Conservation (phyloP, 2,797 vertebrate genomes). For the Lacerta bilineata region DNA sequence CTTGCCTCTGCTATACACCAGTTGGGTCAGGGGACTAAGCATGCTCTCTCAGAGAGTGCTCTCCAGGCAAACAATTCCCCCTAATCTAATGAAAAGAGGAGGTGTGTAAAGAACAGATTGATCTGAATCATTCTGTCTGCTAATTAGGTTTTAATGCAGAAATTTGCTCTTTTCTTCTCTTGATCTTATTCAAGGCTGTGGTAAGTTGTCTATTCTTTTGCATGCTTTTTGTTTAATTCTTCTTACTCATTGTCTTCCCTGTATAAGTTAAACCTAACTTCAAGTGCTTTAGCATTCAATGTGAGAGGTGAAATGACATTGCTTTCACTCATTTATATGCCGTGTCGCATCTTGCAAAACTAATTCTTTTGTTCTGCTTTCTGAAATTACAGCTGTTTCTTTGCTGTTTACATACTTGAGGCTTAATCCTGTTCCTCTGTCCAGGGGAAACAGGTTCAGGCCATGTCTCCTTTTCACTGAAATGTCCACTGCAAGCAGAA, state of each 20-base stretch:
- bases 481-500: constrained; percentile 19
- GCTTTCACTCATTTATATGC: constrained; percentile 55
- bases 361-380: constrained; percentile 71
- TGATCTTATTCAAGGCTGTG: constrained; percentile 92
- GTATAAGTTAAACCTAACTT: constrained; percentile 74
- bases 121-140: constrained; percentile 66
- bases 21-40: constrained; percentile 44
- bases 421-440: constrained; percentile 47
- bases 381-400: constrained; percentile 63
- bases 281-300: constrained; percentile 35
- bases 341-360: constrained; percentile 67
- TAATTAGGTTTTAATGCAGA: constrained; percentile 85
- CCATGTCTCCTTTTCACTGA: constrained; percentile 27
- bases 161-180: constrained; percentile 91
- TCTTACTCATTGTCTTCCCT: constrained; percentile 71
- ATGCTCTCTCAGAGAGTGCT: constrained; percentile 59
- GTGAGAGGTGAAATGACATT: constrained; percentile 60
- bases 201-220: constrained; percentile 89
- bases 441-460: constrained; percentile 42
- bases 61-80: constrained; percentile 51
- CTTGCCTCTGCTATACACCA: constrained; percentile 50
- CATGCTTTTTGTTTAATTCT: constrained; percentile 79
- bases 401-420: constrained; percentile 28
- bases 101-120: constrained; percentile 66
- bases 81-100: constrained; percentile 34